These are phyloP conservation scores for Anorthoa munda DNA, from an alignment of 2,888 invertebrate species.

Conservation along the genomic window DNA sequence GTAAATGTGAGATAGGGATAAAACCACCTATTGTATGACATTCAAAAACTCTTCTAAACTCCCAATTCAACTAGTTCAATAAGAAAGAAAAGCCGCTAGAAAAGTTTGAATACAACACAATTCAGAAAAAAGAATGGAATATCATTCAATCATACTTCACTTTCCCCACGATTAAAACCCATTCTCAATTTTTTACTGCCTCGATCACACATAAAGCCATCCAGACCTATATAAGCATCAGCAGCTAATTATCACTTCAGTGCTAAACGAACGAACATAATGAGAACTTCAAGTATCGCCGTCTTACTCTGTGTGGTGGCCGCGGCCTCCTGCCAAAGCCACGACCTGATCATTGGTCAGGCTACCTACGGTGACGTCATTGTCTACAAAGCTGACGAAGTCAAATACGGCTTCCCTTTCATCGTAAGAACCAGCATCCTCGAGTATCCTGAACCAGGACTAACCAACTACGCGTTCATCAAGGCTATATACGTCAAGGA, in stretches of 20 bases:
- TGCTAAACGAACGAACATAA: constrained; percentile 84
- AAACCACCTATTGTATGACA: too few relatives aligned
- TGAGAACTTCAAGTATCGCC: constrained; percentile 76
- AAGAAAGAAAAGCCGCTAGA: too few relatives aligned
- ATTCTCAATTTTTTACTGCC: constrained; percentile 48
- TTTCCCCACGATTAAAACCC: too few relatives aligned
- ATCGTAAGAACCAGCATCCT: constrained; percentile 79
- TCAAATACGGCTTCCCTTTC: constrained; percentile 85
- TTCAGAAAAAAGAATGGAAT: background rate
- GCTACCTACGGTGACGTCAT: constrained; percentile 83
- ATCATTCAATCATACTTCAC: too few relatives aligned
- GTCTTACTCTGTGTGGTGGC: constrained; percentile 76
- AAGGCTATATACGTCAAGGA: constrained; percentile 83
- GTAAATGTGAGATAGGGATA: background rate
- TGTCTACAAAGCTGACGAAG: constrained; percentile 79
- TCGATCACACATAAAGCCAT: constrained; percentile 73
- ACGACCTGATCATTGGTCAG: constrained; percentile 81
- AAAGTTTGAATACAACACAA: background rate
- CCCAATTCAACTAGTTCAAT: too few relatives aligned
- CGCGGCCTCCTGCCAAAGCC: constrained; percentile 78
- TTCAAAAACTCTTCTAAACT: too few relatives aligned
- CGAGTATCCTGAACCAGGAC: constrained; percentile 82
- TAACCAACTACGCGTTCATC: constrained; percentile 81
- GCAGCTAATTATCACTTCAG: constrained; percentile 78
- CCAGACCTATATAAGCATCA: constrained; percentile 80